These are phyloP conservation scores for Drosophila rubida DNA, from an alignment of 2,888 invertebrate species.

Conservation along the genomic window DNA sequence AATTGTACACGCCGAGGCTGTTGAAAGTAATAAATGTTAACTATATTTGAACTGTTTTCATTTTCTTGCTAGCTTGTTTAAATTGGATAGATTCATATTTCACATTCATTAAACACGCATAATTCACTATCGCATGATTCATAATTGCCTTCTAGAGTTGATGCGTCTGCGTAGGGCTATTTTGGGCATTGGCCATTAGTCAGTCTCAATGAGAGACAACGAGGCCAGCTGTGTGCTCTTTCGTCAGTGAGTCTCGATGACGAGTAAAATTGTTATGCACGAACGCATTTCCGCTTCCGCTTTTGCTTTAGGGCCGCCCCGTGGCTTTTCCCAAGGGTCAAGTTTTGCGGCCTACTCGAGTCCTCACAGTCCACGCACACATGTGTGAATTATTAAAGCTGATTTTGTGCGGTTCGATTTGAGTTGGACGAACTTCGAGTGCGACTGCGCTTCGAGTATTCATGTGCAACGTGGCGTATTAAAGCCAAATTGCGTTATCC, in stretches of 20 bases:
- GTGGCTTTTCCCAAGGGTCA: conserved; percentile 28
- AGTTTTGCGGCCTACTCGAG: conserved; percentile 26
- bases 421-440: not conserved
- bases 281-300: conserved; percentile 75
- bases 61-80: not conserved
- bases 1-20: too few relatives aligned
- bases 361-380: conserved; percentile 1
- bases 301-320: conserved; percentile 17
- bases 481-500: conserved; percentile 77
- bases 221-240: conserved; percentile 18
- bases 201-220: conserved; percentile 15
- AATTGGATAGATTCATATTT: conserved; percentile 2
- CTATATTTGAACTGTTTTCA: not conserved
- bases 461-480: conserved; percentile 63
- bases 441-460: conserved; percentile 36
- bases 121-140: conserved; percentile 29
- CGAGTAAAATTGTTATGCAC: conserved; percentile 60
- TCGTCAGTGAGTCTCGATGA: conserved; percentile 32
- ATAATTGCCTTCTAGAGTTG: conserved; percentile 28
- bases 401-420: conserved; percentile 19
- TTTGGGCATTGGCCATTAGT: conserved; percentile 34
- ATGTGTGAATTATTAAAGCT: conserved; percentile 66
- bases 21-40: too few relatives aligned
- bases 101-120: conserved; percentile 30
- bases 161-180: conserved; percentile 26